Conservation (phyloP, 2,888 invertebrate genomes). For the Adelognathus sp. region DNA sequence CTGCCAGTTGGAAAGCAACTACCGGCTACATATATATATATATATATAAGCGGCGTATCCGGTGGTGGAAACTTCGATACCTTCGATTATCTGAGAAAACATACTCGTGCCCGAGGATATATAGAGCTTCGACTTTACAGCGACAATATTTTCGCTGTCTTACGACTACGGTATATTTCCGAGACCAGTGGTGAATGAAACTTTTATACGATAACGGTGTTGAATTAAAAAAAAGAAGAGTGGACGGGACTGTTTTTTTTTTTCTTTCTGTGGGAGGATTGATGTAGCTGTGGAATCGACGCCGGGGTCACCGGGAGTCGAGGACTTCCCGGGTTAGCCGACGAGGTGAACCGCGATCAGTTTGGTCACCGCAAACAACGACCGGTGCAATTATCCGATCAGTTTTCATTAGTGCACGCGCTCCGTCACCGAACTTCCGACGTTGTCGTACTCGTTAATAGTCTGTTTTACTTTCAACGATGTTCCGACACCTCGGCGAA, state of each 20-base stretch:
- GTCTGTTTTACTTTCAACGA: slow-evolving; percentile 13
- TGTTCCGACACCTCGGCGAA: not conserved
- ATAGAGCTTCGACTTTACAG: not conserved
- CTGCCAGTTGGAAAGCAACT: not conserved
- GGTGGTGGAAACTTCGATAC: not conserved
- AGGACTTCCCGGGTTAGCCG: slow-evolving; percentile 3
- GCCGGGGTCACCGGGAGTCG: not conserved
- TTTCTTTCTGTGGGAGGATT: not conserved
- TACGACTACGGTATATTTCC: not conserved
- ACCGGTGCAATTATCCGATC: slow-evolving; percentile 32
- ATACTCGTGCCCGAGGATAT: not conserved
- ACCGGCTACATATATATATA: not conserved
- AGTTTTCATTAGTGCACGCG: slow-evolving; percentile 10
- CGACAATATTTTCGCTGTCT: slow-evolving; percentile 20
- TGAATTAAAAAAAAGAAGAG: not conserved
- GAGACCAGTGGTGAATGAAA: not conserved
- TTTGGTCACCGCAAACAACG: slow-evolving; percentile 20
- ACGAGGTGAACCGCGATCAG: slow-evolving; percentile 18
- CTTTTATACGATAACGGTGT: not conserved
- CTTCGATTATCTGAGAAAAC: slow-evolving; percentile 30
- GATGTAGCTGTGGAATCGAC: not conserved
- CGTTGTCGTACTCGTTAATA: not conserved
- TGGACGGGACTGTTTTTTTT: too few relatives aligned
- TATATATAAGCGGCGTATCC: not conserved
- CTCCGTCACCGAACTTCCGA: not conserved